Conservation (phyloP, 23 tunicate species). For the Corella eumyota region DNA sequence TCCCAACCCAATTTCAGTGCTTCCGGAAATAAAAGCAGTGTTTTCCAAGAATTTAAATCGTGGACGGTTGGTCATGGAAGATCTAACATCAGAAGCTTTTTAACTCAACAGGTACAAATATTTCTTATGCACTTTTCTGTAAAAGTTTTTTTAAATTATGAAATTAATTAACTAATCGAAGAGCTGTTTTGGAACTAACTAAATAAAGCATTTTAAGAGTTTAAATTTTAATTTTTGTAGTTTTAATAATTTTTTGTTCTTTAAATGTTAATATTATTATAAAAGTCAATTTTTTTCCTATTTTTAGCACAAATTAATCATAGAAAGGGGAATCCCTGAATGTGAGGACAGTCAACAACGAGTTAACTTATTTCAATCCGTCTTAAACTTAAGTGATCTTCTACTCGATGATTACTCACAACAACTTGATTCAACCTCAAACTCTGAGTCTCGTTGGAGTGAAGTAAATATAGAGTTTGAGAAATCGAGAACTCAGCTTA, state of each 20-base stretch:
- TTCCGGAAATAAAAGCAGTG: slow-evolving; percentile 2
- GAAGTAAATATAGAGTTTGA: slow-evolving; percentile 37
- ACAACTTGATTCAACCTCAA: slow-evolving; percentile 40
- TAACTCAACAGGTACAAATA: slow-evolving; percentile 53
- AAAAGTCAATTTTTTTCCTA: background rate
- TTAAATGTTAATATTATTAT: no score
- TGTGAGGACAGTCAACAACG: slow-evolving; percentile 69
- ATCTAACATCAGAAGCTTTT: slow-evolving; percentile 8
- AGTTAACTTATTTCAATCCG: slow-evolving; percentile 34
- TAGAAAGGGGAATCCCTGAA: slow-evolving; percentile 50
- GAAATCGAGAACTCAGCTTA: slow-evolving; percentile 27
- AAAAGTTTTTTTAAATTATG: no score
- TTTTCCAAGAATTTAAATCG: slow-evolving; percentile 25
- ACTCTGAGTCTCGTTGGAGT: slow-evolving; percentile 10
- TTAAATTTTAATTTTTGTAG: background rate
- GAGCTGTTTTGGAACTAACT: no score
- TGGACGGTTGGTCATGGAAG: slow-evolving; percentile 67
- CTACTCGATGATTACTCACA: slow-evolving; percentile 41
- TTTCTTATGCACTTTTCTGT: no score
- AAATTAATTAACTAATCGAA: no score
- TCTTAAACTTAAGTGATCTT: slow-evolving; percentile 36
- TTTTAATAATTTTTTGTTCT: no score
- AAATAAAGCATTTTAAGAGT: background rate
- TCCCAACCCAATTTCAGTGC: no score
- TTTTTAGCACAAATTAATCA: slow-evolving; percentile 35